Evolutionary conservation across 1,140 invertebrate genomes (phyloP).

Genomic region (Tyrophagus putrescentiae): DNA sequence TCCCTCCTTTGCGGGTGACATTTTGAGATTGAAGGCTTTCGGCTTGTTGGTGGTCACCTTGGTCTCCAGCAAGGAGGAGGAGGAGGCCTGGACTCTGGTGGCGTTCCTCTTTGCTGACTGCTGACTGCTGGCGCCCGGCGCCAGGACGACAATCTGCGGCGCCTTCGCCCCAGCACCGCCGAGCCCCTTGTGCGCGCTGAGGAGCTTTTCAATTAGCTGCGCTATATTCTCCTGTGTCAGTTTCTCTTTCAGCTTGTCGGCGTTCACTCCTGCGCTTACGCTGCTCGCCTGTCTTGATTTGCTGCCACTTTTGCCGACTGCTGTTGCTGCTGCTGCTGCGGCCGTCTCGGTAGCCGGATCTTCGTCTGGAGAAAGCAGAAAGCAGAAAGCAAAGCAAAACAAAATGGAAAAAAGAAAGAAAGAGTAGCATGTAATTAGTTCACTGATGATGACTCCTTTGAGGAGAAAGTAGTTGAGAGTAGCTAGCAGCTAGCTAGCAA

Average conservation of each 20-base stretch:
- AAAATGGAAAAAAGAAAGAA: too few species aligned
- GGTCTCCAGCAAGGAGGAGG: background rate
- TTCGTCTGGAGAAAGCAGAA: too few species aligned
- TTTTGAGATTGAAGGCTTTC: constrained; percentile 11
- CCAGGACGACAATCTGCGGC: constrained; percentile 21
- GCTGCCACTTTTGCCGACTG: too few species aligned
- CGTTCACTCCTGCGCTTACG: background rate
- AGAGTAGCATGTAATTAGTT: too few species aligned
- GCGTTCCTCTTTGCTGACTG: background rate
- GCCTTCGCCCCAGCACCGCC: background rate
- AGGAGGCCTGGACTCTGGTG: background rate
- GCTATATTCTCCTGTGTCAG: constrained; percentile 19
- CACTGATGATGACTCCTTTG: too few species aligned
- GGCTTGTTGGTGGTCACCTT: background rate
- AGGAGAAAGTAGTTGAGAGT: too few species aligned
- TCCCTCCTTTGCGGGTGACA: background rate
- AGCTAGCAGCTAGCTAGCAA: too few species aligned
- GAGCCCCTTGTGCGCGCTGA: constrained; percentile 13
- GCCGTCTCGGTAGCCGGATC: too few species aligned
- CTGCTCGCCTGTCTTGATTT: too few species aligned
- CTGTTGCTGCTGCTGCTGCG: too few species aligned
- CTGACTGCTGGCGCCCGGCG: constrained; percentile 9
- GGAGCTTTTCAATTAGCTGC: constrained; percentile 22
- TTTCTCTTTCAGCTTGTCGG: constrained; percentile 11
- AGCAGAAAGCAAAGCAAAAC: too few species aligned